These are phyloP conservation scores for Drosophila dunni DNA, from an alignment of 1,140 invertebrate species.

Conservation along the genomic window DNA sequence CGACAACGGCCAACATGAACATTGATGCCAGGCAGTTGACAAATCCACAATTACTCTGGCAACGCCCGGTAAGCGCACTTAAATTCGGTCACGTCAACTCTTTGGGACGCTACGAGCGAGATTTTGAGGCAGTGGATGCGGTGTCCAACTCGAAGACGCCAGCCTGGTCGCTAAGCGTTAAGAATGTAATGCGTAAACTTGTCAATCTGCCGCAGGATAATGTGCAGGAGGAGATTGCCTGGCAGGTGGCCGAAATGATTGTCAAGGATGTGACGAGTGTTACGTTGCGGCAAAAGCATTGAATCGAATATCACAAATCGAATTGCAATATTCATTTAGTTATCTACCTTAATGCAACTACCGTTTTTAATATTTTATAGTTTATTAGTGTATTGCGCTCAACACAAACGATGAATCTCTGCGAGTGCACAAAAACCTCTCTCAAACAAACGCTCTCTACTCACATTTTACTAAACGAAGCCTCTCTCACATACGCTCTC, in stretches of 20 bases:
- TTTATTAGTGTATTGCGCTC: slow-evolving; percentile 35
- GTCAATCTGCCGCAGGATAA: slow-evolving; percentile 93
- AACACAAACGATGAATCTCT: slow-evolving; percentile 47
- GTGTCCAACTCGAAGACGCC: slow-evolving; percentile 86
- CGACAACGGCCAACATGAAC: slow-evolving; percentile 87
- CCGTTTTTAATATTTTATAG: background rate
- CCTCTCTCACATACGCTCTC: background rate
- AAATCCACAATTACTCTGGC: slow-evolving; percentile 94
- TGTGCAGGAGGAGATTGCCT: slow-evolving; percentile 96
- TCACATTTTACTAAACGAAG: background rate
- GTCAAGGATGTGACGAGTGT: slow-evolving; percentile 95
- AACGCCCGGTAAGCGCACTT: slow-evolving; percentile 89
- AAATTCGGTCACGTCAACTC: slow-evolving; percentile 93
- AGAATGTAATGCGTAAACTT: slow-evolving; percentile 90
- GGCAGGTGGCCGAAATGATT: slow-evolving; percentile 97
- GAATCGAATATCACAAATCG: background rate
- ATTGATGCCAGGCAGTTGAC: slow-evolving; percentile 92
- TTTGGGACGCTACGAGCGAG: slow-evolving; percentile 94
- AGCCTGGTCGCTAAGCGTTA: slow-evolving; percentile 80
- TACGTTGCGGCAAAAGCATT: slow-evolving; percentile 87
- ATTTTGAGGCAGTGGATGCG: slow-evolving; percentile 93
- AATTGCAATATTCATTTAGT: slow-evolving; percentile 34
- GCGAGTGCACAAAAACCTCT: slow-evolving; percentile 30
- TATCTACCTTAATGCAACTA: background rate
- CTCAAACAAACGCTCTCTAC: slow-evolving; percentile 5